Evolutionary conservation across 2,888 invertebrate genomes (phyloP).

Genomic region (Coenonympha arcania): DNA sequence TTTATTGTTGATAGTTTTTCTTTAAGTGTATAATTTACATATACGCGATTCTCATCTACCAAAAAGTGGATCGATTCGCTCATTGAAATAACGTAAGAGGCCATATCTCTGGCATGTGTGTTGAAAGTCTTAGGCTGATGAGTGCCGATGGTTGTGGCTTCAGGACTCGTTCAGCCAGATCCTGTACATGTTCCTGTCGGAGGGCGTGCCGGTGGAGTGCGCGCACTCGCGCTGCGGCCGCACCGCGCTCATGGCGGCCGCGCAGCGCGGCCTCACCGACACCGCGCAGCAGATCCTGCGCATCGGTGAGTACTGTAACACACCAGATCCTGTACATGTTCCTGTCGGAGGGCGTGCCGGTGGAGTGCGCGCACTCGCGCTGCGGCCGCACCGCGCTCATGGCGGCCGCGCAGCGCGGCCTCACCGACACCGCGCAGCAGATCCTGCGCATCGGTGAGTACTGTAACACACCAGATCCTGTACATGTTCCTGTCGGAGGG

Average conservation of each 20-base stretch:
- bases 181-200: conserved; percentile 83
- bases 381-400: conserved; percentile 80
- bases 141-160: background rate
- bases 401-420: conserved; percentile 82
- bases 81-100: too few species aligned
- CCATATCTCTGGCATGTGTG: too few species aligned
- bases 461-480: too few species aligned
- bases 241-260: too few species aligned
- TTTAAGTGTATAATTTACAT: too few species aligned
- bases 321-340: too few species aligned
- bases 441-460: conserved; percentile 78
- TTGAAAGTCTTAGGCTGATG: too few species aligned
- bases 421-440: conserved; percentile 77
- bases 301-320: conserved; percentile 74
- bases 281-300: conserved; percentile 80
- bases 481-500: conserved; percentile 86
- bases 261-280: conserved; percentile 79
- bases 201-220: conserved; percentile 82
- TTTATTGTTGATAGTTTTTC: too few species aligned
- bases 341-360: conserved; percentile 82
- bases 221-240: conserved; percentile 84
- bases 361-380: conserved; percentile 83
- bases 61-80: too few species aligned
- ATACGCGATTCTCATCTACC: too few species aligned
- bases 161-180: conserved; percentile 83